A percentile compares a stretch with the other conserved stretches of the same genome.
Conservation (phyloP, 1,140 invertebrate species). For the Monochamus saltuarius region DNA sequence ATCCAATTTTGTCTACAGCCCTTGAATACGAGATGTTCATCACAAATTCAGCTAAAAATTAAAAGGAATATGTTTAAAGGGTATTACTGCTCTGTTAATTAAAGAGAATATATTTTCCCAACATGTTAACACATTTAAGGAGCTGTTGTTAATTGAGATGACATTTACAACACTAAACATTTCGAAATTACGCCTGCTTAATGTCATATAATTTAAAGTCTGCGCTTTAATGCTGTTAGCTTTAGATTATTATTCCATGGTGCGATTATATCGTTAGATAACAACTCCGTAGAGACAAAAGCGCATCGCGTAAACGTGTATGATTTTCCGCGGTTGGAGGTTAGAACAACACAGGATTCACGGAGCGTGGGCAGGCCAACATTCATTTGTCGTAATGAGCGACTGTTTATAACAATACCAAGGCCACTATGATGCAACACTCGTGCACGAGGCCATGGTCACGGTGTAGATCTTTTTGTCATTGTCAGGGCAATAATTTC, state of each 20-base stretch:
- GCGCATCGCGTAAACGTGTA: not conserved
- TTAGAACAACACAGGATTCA: conserved; percentile 29
- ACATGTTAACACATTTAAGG: too few relatives aligned
- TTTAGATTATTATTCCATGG: not conserved
- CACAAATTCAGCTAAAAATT: too few relatives aligned
- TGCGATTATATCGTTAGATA: not conserved
- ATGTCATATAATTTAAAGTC: not conserved
- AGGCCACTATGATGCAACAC: conserved; percentile 36
- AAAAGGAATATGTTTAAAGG: too few relatives aligned
- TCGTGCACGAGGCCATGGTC: conserved; percentile 32
- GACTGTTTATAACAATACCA: conserved; percentile 28
- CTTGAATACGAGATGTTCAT: too few relatives aligned
- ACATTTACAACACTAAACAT: not conserved
- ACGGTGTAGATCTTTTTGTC: conserved; percentile 30
- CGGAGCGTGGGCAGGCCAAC: conserved; percentile 32
- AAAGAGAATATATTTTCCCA: too few relatives aligned
- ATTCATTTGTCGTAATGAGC: conserved; percentile 32
- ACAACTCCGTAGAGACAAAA: not conserved
- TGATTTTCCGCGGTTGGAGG: not conserved
- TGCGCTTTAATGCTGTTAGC: not conserved
- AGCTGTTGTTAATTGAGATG: too few relatives aligned
- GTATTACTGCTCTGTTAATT: too few relatives aligned
- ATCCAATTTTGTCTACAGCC: too few relatives aligned
- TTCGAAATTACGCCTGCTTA: not conserved
- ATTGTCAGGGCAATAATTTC: conserved; percentile 6